These are phyloP conservation scores for Probaryconus sp. DNA, from an alignment of 1,140 invertebrate genomes.

Conservation along the genomic window DNA sequence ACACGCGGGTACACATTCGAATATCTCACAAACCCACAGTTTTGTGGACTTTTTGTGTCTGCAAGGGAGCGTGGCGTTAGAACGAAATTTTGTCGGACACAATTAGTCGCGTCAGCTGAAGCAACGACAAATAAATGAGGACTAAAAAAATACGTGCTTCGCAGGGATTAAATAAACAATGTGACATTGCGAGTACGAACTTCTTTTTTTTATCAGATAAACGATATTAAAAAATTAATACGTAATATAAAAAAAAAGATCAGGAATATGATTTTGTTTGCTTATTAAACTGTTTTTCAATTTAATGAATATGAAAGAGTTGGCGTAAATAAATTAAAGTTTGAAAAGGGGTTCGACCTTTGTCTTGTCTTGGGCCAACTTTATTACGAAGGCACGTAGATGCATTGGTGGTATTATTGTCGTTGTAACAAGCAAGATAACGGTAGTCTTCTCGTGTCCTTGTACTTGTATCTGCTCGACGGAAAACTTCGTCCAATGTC, in stretches of 20 bases:
- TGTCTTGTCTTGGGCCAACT: too few species aligned
- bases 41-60: slow-evolving; percentile 61
- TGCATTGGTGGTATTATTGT: slow-evolving; percentile 2
- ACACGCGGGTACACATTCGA: slow-evolving; percentile 15
- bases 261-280: too few species aligned
- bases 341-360: too few species aligned
- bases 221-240: too few species aligned
- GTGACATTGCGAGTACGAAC: not conserved
- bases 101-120: slow-evolving; percentile 31
- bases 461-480: slow-evolving; percentile 38
- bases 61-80: slow-evolving; percentile 46
- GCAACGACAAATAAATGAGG: slow-evolving; percentile 31
- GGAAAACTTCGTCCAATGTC: slow-evolving; percentile 10
- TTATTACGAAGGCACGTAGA: slow-evolving; percentile 31
- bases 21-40: slow-evolving; percentile 36
- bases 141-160: slow-evolving; percentile 22
- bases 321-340: too few species aligned
- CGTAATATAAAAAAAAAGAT: too few species aligned
- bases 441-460: slow-evolving; percentile 57
- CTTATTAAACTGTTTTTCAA: too few species aligned
- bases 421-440: slow-evolving; percentile 50
- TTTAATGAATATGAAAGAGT: too few species aligned
- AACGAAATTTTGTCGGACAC: slow-evolving; percentile 34
- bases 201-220: too few species aligned
- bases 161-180: slow-evolving; percentile 37